Base-by-base conservation (phyloP, 2,888 invertebrate genomes). In the Autographa gamma region DNA sequence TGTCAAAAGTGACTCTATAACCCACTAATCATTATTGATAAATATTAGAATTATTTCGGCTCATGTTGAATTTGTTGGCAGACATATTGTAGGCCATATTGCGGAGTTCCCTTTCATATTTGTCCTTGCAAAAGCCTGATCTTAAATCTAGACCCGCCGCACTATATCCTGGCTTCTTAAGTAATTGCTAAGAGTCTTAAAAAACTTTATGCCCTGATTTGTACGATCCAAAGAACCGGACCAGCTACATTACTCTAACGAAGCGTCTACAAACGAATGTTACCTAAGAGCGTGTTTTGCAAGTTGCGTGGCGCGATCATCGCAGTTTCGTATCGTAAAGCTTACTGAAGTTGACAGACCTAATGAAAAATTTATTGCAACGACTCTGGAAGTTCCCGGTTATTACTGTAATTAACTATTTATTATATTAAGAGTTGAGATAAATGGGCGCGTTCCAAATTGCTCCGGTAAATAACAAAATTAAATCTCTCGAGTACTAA, bases 331-430 rank as follows among this genome's bases (percentile, higher is more conserved):
- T 76, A 79, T 73, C 73, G 71, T 74, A 73, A 89, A 88, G 86
- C 85, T 83, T 89, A 87, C 83, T 86, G 84, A 86, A 88, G 82
- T 86, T 74, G 83, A 87, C 87, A 88, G 84, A 85, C 88, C 84
- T 83, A 85, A 86, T 88, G 86, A 88, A 85, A 89, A 86, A 83
- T 76, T 85, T 88, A 89, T 89, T 89, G 90, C 88, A 88, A 87
- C 77, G 76, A 82, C 77, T 87, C 85, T 91, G 92, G 91, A 92
- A 92, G 92, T 92, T 88, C 82, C 86, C 82, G 86, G 87, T 90
- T 85, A 84, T 81, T 83, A 85, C 82, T 79, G 79, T 81, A 73
- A 78, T 79, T 83, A 85, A 71, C 73, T 86, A 82, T 76, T 72
- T 81, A 83, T 74, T 76, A 74, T 70, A 77, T 60, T 63, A 73